phyloP scores from a whole-genome alignment of 2,797 vertebrate genomes.

The Heliangelus exortis region DNA sequence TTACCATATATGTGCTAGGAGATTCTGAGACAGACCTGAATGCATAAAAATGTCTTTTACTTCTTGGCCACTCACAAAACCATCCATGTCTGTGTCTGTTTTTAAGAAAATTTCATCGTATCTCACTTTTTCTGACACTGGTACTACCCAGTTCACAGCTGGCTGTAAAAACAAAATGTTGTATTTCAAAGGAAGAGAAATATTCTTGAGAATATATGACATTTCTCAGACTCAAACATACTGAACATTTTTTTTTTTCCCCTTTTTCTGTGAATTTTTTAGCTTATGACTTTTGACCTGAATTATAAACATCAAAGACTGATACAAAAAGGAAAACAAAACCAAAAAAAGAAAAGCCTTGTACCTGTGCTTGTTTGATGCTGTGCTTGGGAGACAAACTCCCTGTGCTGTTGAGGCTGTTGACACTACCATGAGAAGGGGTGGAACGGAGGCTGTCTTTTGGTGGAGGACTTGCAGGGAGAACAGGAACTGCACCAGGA shows the following conservation, averaged over 20 bases:
- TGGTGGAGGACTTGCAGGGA: constrained; percentile 92
- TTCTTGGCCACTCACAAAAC: constrained; percentile 94
- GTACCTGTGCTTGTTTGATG: constrained; percentile 89
- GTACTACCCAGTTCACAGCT: constrained; percentile 90
- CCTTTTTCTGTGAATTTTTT: not conserved
- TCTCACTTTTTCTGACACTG: constrained; percentile 86
- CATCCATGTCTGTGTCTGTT: constrained; percentile 93
- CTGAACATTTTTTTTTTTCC: not conserved
- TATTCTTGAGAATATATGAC: fast-evolving
- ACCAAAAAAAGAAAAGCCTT: too few relatives aligned
- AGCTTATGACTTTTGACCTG: not conserved
- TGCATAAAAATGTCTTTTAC: constrained; percentile 99
- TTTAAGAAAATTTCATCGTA: constrained; percentile 98
- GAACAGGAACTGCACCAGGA: constrained; percentile 83
- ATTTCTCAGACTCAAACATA: not conserved
- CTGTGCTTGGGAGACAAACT: constrained; percentile 96
- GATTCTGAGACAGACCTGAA: constrained; percentile 91
- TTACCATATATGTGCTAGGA: constrained; percentile 98
- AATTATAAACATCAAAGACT: not conserved
- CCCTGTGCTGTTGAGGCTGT: constrained; percentile 92
- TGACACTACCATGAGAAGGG: constrained; percentile 93
- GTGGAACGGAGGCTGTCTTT: constrained; percentile 95
- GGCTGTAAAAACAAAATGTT: constrained; percentile 77
- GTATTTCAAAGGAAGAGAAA: not conserved
- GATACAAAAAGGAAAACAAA: too few relatives aligned